Conservation (phyloP, 2,797 vertebrate genomes). For the Morus bassanus region DNA sequence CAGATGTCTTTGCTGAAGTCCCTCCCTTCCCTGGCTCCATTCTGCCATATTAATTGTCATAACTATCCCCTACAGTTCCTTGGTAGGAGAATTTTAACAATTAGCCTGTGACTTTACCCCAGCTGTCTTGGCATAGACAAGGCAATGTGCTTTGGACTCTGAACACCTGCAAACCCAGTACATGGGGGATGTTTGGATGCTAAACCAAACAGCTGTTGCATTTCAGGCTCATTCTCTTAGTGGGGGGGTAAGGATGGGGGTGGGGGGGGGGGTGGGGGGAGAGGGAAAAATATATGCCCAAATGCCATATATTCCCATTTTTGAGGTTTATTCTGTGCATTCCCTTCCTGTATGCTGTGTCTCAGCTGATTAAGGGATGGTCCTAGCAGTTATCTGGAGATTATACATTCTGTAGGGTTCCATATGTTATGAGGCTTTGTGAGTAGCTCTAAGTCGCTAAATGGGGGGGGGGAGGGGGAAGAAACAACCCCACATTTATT, state of each 20-base stretch:
- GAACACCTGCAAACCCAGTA: constrained; percentile 46
- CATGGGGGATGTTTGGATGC: constrained; percentile 10
- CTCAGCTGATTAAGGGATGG: background rate
- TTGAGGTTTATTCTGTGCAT: background rate
- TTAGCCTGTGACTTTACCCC: constrained; percentile 51
- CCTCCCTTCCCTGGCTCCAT: background rate
- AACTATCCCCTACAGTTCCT: constrained; percentile 32
- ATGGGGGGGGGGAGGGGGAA: background rate
- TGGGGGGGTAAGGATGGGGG: background rate
- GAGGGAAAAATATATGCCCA: background rate
- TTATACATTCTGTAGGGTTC: background rate
- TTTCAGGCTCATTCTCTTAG: background rate
- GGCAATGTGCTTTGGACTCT: background rate
- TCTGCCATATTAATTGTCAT: constrained; percentile 28
- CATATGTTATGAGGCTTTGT: background rate
- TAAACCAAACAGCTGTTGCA: constrained; percentile 39
- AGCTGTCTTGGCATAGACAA: constrained; percentile 27
- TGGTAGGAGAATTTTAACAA: constrained; percentile 41
- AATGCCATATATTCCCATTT: background rate
- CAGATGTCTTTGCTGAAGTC: constrained; percentile 42
- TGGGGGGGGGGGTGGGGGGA: background rate
- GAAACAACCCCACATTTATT: background rate
- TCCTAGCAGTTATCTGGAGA: background rate
- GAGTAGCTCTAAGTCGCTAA: background rate
- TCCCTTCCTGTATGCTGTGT: background rate